Evolutionary conservation across 2,113 vertebrate genomes (phyloP), one percentile per base, ranked within the genome.

Genomic region (Australoheros scitulus): DNA sequence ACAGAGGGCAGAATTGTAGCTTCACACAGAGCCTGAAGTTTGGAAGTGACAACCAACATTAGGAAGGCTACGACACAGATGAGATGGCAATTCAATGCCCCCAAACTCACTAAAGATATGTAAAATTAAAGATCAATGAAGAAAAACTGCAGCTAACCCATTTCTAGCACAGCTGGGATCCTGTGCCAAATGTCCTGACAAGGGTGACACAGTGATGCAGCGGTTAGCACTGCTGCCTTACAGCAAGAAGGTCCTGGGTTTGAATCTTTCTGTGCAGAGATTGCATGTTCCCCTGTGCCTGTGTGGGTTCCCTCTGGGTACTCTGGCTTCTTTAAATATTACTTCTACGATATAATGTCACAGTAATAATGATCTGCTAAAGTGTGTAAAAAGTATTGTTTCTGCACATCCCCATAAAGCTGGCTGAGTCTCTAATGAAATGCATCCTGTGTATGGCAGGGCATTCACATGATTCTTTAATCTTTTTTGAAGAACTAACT

Each of bases 1-100:
- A 61, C 56, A 90, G 89, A 79, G 56, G 80, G 80, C 89, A 88
- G 80, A 26, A 41, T 47, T 80, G 59, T 41, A 18, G 22, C 11
- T 24, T 24, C 2, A 4, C 29, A 41, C 55, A n/a, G 34, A 58
- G 43, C 22, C 22, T 59, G 29, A 34, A 5, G 17, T 47, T 22
- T 88, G 36, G 14, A 82, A 38, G 4, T 61, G 20, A 15, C 1
- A 29, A 76, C 47, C 13, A 68, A 58, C 11, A 32, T 65, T 15
- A 76, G 15, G 7, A 32, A 26, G 65, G 29, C 7, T 10, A 70
- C 65, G 15, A 50, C 22, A 20, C 41, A 50, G 50, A 50, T 50
- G 9, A 70, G 41, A 65, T 26, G n/a, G 29, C 29, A 29, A 41
- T 41, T 41, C 9, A 47, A 13, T 14, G 15, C 18, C 9, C 41